Percentiles rank a stretch among this genome's conserved stretches.
These are phyloP conservation scores for Odocoileus hemionus DNA, from an alignment of 2,113 vertebrate genomes.

Conservation along the genomic window DNA sequence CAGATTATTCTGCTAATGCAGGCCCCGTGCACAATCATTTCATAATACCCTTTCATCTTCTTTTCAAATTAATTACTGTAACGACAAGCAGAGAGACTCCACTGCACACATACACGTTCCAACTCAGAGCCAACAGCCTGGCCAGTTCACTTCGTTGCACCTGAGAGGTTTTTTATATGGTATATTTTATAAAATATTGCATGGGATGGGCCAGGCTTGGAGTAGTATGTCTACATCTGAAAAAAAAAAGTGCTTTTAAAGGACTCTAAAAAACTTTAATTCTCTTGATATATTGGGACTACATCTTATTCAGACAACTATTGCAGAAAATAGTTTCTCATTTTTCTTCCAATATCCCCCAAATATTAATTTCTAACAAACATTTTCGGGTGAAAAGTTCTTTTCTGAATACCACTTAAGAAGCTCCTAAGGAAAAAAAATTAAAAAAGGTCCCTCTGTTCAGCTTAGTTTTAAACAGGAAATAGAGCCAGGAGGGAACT, in stretches of 20 bases:
- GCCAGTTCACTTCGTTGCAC: neutral
- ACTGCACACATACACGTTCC: neutral
- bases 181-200: neutral
- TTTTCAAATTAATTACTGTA: neutral
- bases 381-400: neutral
- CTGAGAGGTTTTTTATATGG: neutral
- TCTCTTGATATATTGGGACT: neutral
- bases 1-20: neutral
- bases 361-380: conserved; percentile 40
- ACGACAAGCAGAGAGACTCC: neutral
- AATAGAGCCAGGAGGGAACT: neutral
- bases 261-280: neutral
- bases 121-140: neutral
- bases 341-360: neutral
- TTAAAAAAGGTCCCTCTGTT: neutral
- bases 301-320: neutral
- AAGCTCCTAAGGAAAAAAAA: neutral
- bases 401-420: neutral
- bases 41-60: neutral
- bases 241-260: neutral
- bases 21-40: neutral
- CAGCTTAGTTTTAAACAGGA: neutral
- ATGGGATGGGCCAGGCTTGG: neutral
- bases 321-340: neutral
- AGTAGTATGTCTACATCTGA: neutral